Conservation (phyloP, 2,888 invertebrate species). For the Asteroscopus sphinx region DNA sequence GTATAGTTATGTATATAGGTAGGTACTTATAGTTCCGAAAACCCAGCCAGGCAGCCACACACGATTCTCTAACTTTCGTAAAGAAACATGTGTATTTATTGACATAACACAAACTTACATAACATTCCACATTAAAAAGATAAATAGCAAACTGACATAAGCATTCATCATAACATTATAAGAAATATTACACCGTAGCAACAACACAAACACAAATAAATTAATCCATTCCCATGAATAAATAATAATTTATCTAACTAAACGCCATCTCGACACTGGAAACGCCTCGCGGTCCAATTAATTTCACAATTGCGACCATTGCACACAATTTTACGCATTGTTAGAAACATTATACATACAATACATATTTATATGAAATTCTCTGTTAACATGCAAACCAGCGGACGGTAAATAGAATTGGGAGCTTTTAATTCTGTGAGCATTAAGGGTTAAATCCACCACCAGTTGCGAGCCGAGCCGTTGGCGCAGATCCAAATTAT, state of each 20-base stretch:
- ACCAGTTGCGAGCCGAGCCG: constrained; percentile 81
- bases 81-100: not conserved
- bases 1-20: too few species aligned
- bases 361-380: constrained; percentile 36
- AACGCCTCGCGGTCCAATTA: constrained; percentile 38
- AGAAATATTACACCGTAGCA: constrained; percentile 36
- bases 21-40: too few species aligned
- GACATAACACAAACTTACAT: not conserved
- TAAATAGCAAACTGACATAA: constrained; percentile 26
- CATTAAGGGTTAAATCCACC: constrained; percentile 81
- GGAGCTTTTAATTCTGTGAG: constrained; percentile 75
- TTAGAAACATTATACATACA: constrained; percentile 19
- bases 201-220: constrained; percentile 20
- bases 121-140: constrained; percentile 9
- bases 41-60: too few species aligned
- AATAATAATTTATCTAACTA: constrained; percentile 35
- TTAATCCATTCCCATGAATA: constrained; percentile 40
- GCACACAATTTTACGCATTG: constrained; percentile 36
- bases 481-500: constrained; percentile 85
- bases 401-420: constrained; percentile 71
- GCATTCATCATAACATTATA: constrained; percentile 27
- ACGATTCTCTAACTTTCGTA: too few species aligned
- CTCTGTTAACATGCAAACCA: constrained; percentile 62
- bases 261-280: constrained; percentile 18
- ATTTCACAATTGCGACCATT: constrained; percentile 18